Base-by-base conservation (phyloP, 1,140 invertebrate genomes). In the Caenorhabditis tropicalis region DNA sequence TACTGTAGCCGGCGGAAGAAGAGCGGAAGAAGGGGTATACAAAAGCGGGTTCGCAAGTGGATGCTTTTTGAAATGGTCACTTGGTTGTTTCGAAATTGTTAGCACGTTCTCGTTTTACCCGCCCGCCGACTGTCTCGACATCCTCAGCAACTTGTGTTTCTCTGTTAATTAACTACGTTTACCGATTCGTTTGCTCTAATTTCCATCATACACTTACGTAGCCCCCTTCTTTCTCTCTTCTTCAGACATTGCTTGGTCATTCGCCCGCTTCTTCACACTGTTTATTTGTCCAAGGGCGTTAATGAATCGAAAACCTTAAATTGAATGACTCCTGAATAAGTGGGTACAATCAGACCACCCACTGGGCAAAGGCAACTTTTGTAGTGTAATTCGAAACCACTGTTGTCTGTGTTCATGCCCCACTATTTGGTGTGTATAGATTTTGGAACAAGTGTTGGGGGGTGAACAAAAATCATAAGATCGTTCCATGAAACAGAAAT, bases 1-100 rank as follows among this genome's bases (percentile, higher is more conserved):
- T 74, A 74, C 65, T 74, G 65, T 43, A 74, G 65, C 58, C 31
- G 65, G 65, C 65, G 65, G 65, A 74, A 43, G 36, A 24, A 19
- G 56, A 16, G 36, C 10, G 53, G 24, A 9, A 29, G 6, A 24
- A 58, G 10, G 36, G 43, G 65, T 43, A 74, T 74, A 74, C 19
- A 74, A 46, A 74, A 43, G 36, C 65, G 65, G 65, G 65, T 74
- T 74, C n/a, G 65, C 65, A 74, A 74, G 65, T 74, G 65, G 65
- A 74, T 74, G 65, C 65, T 74, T 74, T 74, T 74, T 36, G 58
- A 74, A 74, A 74, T 74, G 65, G 65, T 74, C 65, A 74, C 65
- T 74, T 74, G 53, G 53, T 31, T 31, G 65, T 74, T 74, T 74
- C 36, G 65, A 74, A 74, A 74, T 74, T 74, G 65, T 74, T 74